Evolutionary conservation across 53 echinoderm and acorn worm species (phyloP).

Genomic region (Apostichopus leukothele): DNA sequence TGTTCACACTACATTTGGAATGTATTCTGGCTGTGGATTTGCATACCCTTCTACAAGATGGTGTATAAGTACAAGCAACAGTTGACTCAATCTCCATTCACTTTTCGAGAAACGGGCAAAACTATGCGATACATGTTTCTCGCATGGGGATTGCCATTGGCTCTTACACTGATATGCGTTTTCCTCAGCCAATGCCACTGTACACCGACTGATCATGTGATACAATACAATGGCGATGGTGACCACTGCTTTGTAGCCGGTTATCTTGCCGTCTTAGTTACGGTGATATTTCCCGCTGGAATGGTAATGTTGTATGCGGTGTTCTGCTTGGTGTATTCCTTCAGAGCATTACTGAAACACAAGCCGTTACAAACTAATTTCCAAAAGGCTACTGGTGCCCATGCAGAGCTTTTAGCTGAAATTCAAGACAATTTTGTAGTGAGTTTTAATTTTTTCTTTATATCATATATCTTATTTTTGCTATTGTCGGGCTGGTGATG

Average conservation of each 20-base stretch:
- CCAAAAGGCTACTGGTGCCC: background rate
- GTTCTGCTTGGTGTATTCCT: background rate
- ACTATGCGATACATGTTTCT: background rate
- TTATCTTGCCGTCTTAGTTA: background rate
- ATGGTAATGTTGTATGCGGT: background rate
- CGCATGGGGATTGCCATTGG: background rate
- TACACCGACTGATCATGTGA: background rate
- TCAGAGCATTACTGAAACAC: background rate
- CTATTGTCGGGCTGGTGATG: background rate
- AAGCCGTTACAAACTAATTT: background rate
- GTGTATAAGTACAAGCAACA: background rate
- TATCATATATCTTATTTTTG: background rate
- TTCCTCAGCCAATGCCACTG: conserved; percentile 1
- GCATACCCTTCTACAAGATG: background rate
- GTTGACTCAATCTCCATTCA: background rate
- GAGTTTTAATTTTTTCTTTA: background rate
- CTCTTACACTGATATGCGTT: background rate
- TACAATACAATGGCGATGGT: background rate
- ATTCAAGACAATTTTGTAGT: background rate
- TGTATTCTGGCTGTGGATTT: background rate
- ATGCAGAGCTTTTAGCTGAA: background rate
- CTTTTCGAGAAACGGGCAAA: background rate
- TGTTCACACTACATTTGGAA: background rate
- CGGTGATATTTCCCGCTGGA: background rate
- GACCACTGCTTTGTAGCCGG: background rate